Conservation (phyloP, 2,797 vertebrate species). For the Myotis vivesi region DNA sequence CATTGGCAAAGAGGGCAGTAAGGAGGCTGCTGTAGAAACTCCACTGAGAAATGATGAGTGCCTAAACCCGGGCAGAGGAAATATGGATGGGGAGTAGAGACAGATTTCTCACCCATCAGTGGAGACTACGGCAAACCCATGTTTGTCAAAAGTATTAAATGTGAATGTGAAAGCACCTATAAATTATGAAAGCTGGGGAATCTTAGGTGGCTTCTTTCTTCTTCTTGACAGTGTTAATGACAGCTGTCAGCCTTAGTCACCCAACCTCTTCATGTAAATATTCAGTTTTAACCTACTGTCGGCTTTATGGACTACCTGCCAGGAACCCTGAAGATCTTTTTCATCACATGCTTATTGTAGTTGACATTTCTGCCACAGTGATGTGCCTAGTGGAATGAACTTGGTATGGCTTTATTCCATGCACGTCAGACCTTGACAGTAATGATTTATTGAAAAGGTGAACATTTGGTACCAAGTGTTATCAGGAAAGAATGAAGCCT, state of each 20-base stretch:
- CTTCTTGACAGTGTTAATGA: slow-evolving; percentile 49
- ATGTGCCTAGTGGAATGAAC: slow-evolving; percentile 46
- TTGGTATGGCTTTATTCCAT: slow-evolving; percentile 69
- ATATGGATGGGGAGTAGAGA: not conserved
- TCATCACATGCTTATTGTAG: slow-evolving; percentile 67
- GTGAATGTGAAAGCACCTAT: not conserved
- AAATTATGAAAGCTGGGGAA: not conserved
- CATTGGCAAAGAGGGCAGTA: not conserved
- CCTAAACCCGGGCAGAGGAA: not conserved
- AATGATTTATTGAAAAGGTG: slow-evolving; percentile 57
- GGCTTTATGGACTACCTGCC: slow-evolving; percentile 57
- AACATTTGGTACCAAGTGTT: not conserved
- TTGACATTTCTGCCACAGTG: slow-evolving; percentile 66
- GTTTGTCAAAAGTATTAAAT: not conserved
- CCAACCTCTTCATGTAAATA: slow-evolving; percentile 55
- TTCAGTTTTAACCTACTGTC: slow-evolving; percentile 59
- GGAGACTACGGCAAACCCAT: not conserved
- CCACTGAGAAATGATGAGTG: not conserved
- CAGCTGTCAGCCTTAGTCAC: slow-evolving; percentile 70
- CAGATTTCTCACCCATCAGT: not conserved
- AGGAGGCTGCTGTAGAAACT: not conserved
- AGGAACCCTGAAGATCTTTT: slow-evolving; percentile 46
- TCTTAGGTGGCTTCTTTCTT: not conserved
- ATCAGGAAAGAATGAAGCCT: slow-evolving; percentile 51
- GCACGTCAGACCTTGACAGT: slow-evolving; percentile 1